A percentile compares a stretch with the other conserved stretches of the same genome.
Conservation (phyloP, 1,140 invertebrate species). For the Drosophila bifasciata region DNA sequence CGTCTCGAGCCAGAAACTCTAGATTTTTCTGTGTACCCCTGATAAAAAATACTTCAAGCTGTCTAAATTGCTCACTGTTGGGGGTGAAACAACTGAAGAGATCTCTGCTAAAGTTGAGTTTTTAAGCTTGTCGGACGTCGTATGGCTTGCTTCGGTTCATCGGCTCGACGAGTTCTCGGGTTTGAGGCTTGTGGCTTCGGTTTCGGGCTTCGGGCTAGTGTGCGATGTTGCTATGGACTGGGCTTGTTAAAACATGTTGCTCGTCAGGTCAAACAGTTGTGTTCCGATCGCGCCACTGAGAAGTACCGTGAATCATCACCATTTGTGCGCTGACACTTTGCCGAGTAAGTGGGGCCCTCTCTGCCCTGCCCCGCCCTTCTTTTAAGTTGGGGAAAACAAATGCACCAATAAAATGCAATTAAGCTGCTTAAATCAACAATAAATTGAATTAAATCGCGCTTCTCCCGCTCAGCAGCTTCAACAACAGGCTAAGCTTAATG, state of each 20-base stretch:
- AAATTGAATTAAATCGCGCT: slow-evolving; percentile 78
- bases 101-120: too few species aligned
- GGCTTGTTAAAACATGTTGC: slow-evolving; percentile 24
- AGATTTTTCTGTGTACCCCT: too few species aligned
- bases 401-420: slow-evolving; percentile 73
- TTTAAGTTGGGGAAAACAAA: slow-evolving; percentile 27
- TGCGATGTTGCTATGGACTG: too few species aligned
- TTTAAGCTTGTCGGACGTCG: background rate
- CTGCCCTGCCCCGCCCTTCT: background rate
- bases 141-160: slow-evolving; percentile 2
- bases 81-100: too few species aligned
- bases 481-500: slow-evolving; percentile 16
- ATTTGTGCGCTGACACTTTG: slow-evolving; percentile 32
- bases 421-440: slow-evolving; percentile 69
- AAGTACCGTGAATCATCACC: background rate
- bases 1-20: too few species aligned
- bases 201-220: slow-evolving; percentile 41
- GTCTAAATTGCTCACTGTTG: too few species aligned
- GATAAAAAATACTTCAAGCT: too few species aligned
- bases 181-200: slow-evolving; percentile 39
- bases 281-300: slow-evolving; percentile 73
- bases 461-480: slow-evolving; percentile 37
- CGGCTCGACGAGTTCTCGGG: slow-evolving; percentile 3
- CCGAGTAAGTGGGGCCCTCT: slow-evolving; percentile 34
- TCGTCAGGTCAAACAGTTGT: slow-evolving; percentile 72